A percentile compares a stretch with the other conserved stretches of the same genome.
These are phyloP conservation scores for Bombus huntii DNA, from an alignment of 1,140 invertebrate species.

Conservation along the genomic window DNA sequence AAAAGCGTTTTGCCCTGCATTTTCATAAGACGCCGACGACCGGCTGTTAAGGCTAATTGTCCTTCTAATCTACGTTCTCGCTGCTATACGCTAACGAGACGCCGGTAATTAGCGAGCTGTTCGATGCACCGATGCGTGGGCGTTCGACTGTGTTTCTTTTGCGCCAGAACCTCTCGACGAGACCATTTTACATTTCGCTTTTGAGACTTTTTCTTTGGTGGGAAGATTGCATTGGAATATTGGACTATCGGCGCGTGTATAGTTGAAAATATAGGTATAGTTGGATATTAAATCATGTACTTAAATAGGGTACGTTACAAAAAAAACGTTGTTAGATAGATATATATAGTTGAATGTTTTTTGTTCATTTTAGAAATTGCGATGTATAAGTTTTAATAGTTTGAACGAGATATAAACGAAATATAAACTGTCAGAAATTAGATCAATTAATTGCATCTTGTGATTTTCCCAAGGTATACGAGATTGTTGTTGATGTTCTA, in stretches of 20 bases:
- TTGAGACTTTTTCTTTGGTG: too few species aligned
- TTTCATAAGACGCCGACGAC: slow-evolving; percentile 72
- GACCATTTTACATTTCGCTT: neutral
- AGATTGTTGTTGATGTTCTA: too few species aligned
- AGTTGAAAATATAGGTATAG: too few species aligned
- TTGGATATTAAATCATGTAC: too few species aligned
- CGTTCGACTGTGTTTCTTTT: neutral
- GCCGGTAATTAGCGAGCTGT: slow-evolving; percentile 34
- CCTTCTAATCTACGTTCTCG: slow-evolving; percentile 62
- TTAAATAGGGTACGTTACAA: too few species aligned
- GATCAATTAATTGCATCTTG: neutral
- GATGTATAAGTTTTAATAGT: too few species aligned
- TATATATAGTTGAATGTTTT: too few species aligned
- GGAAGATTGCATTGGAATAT: too few species aligned
- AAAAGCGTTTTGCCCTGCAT: slow-evolving; percentile 72
- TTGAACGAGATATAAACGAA: neutral
- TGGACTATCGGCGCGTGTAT: too few species aligned
- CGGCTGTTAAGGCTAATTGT: slow-evolving; percentile 69
- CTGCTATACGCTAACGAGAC: slow-evolving; percentile 45
- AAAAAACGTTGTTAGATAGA: too few species aligned
- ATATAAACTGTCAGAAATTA: neutral
- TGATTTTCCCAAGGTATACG: neutral
- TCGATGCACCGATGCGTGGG: neutral
- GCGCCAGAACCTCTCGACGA: neutral
- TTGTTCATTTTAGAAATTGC: too few species aligned